phyloP scores from a whole-genome alignment of 2,797 vertebrate species.

The Morelia viridis region DNA sequence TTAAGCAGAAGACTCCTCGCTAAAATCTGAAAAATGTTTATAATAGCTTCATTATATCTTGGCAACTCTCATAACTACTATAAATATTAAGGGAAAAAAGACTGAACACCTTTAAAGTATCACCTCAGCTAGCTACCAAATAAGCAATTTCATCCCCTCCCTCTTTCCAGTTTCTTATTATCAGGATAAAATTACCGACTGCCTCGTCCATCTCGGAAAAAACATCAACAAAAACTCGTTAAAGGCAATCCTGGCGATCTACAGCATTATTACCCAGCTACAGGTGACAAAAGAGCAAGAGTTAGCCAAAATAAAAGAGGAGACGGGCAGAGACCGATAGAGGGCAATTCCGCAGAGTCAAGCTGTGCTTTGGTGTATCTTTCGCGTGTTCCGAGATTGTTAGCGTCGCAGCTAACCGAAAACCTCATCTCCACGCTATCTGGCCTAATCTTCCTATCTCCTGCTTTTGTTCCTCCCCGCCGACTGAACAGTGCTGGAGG shows the following conservation, averaged over 20 bases:
- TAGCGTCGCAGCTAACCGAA: neutral
- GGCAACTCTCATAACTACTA: neutral
- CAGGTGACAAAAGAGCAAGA: neutral
- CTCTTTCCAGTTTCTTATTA: accelerated
- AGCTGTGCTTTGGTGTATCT: neutral
- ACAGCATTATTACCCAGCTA: neutral
- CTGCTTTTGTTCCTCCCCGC: neutral
- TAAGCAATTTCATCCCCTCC: neutral
- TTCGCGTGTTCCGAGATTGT: neutral
- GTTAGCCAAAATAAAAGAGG: neutral
- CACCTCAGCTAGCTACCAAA: neutral
- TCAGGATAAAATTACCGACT: neutral
- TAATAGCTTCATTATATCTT: neutral
- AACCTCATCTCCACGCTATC: neutral
- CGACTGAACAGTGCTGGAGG: neutral
- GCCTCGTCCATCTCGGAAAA: neutral
- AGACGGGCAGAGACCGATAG: neutral
- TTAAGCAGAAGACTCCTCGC: neutral
- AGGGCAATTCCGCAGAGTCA: neutral
- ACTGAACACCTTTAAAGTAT: neutral
- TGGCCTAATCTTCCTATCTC: neutral
- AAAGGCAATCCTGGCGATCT: neutral
- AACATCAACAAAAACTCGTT: neutral
- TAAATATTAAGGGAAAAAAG: neutral
- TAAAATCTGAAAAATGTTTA: neutral